phyloP scores from a whole-genome alignment of 2,888 invertebrate genomes.

The Teleogryllus oceanicus region DNA sequence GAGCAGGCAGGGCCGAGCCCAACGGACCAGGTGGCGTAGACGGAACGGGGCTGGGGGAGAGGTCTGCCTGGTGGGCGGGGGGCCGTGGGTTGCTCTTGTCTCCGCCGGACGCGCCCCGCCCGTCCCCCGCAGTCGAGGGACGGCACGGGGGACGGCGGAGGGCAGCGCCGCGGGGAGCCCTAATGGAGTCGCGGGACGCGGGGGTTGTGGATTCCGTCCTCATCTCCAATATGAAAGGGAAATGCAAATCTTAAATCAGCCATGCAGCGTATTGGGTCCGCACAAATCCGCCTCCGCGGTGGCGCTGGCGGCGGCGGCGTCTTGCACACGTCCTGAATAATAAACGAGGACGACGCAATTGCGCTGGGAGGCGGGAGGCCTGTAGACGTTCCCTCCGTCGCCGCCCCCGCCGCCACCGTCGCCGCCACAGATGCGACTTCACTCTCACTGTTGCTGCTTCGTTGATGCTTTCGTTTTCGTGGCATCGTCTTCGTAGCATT shows the following conservation, averaged over 20 bases:
- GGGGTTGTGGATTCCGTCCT: neutral
- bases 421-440: too few species aligned
- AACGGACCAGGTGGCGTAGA: too few species aligned
- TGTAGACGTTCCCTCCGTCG: too few species aligned
- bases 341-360: constrained; percentile 12
- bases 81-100: neutral
- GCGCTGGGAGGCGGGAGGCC: neutral
- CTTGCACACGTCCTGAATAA: constrained; percentile 18
- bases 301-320: constrained; percentile 1
- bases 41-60: too few species aligned
- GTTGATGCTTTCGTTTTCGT: too few species aligned
- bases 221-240: constrained; percentile 18
- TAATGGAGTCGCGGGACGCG: neutral
- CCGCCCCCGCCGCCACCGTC: too few species aligned
- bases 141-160: neutral
- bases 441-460: too few species aligned
- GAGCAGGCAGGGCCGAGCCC: too few species aligned
- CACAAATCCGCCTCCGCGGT: constrained; percentile 9
- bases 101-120: neutral
- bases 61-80: neutral
- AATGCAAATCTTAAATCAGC: constrained; percentile 18
- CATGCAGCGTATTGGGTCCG: constrained; percentile 18
- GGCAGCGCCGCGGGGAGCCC: neutral
- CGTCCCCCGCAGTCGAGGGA: neutral
- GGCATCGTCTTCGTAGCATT: too few species aligned